Evolutionary conservation across 2,113 vertebrate genomes (phyloP).

Genomic region (Coregonus clupeaformis): DNA sequence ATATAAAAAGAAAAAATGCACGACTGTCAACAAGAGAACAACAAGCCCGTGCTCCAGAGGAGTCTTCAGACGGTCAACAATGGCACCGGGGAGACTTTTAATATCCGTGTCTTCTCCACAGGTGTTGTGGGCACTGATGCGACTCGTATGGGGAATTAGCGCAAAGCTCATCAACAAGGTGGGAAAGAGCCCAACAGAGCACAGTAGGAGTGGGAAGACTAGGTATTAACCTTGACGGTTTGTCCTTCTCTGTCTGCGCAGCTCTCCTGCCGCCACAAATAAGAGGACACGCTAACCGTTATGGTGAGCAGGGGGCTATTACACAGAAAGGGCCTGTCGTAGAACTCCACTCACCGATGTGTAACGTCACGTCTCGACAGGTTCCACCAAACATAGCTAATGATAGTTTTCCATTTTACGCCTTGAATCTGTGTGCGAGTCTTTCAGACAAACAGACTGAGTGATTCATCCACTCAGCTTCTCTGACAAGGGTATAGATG

Average conservation of each 20-base stretch:
- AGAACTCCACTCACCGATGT: neutral
- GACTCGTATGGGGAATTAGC: neutral
- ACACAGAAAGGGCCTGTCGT: neutral
- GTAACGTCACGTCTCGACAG: neutral
- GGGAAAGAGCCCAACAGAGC: neutral
- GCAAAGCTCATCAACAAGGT: neutral
- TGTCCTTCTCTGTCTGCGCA: neutral
- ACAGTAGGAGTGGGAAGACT: neutral
- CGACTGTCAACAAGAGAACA: too few relatives aligned
- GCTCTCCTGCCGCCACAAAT: neutral
- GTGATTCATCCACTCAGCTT: neutral
- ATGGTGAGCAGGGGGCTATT: neutral
- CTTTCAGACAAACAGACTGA: neutral
- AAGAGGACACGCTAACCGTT: neutral
- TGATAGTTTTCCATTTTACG: neutral
- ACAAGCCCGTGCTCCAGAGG: too few relatives aligned
- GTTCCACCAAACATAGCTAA: neutral
- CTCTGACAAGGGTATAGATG: neutral
- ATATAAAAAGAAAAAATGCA: too few relatives aligned
- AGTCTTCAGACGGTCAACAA: too few relatives aligned
- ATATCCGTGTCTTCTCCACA: constrained; percentile 4
- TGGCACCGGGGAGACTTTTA: neutral
- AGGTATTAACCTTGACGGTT: constrained; percentile 21
- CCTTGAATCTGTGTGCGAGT: neutral
- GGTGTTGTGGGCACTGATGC: neutral